phyloP scores from a whole-genome alignment of 2,888 invertebrate species.

The Netelia inedita region DNA sequence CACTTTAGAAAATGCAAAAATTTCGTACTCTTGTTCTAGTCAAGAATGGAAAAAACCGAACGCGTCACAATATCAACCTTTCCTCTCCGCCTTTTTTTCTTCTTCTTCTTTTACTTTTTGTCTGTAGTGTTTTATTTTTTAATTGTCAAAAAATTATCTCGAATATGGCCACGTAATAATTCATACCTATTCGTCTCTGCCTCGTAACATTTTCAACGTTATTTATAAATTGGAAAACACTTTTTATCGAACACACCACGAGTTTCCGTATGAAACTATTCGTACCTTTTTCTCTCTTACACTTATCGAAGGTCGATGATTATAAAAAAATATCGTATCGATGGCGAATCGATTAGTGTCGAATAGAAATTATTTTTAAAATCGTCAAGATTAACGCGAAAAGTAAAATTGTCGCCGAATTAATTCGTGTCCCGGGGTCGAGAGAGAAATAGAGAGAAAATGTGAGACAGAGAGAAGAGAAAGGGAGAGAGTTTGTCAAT shows the following conservation, averaged over 20 bases:
- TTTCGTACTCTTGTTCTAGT: slow-evolving; percentile 41
- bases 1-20: slow-evolving; percentile 59
- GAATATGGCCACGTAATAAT: slow-evolving; percentile 59
- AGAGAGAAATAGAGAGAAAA: slow-evolving; percentile 15
- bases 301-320: slow-evolving; percentile 17
- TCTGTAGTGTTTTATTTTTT: neutral
- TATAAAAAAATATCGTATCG: slow-evolving; percentile 56
- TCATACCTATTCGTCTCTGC: slow-evolving; percentile 22
- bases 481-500: neutral
- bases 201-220: slow-evolving; percentile 26
- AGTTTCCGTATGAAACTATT: slow-evolving; percentile 45
- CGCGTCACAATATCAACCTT: slow-evolving; percentile 45
- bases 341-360: slow-evolving; percentile 4
- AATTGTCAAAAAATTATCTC: slow-evolving; percentile 21
- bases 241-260: slow-evolving; percentile 8
- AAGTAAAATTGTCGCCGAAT: slow-evolving; percentile 9
- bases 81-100: neutral
- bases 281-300: slow-evolving; percentile 10
- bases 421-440: neutral
- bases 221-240: slow-evolving; percentile 6
- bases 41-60: slow-evolving; percentile 58
- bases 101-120: neutral
- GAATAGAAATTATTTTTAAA: neutral
- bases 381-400: neutral
- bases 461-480: neutral